A percentile compares a stretch with the other conserved stretches of the same genome.
phyloP scores from a whole-genome alignment of 1,140 invertebrate species.

The Limonius californicus region DNA sequence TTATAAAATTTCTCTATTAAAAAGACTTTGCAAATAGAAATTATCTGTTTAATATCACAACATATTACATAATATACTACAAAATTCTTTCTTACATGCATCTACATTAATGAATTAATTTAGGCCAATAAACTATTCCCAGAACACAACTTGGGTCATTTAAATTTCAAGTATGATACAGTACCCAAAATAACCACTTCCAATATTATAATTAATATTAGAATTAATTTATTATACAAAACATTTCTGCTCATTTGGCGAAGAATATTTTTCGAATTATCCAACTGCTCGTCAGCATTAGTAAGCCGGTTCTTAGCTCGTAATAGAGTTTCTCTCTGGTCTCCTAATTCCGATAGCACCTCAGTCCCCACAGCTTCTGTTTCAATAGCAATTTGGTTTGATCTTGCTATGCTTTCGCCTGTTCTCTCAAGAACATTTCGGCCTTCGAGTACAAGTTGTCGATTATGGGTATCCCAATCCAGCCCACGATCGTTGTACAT shows the following conservation, averaged over 20 bases:
- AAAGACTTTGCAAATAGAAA: no score
- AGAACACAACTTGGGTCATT: slow-evolving; percentile 21
- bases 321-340: slow-evolving; percentile 50
- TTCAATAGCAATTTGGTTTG: slow-evolving; percentile 70
- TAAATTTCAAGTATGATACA: slow-evolving; percentile 35
- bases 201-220: slow-evolving; percentile 50
- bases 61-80: no score
- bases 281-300: slow-evolving; percentile 49
- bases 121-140: no score
- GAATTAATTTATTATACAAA: slow-evolving; percentile 50
- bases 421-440: slow-evolving; percentile 59
- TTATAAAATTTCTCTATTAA: no score
- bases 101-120: no score
- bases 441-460: slow-evolving; percentile 55
- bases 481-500: not conserved
- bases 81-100: no score
- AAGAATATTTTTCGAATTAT: slow-evolving; percentile 45
- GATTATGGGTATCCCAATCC: slow-evolving; percentile 53
- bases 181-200: slow-evolving; percentile 43
- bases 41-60: no score
- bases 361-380: slow-evolving; percentile 75
- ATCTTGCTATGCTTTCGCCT: slow-evolving; percentile 62
- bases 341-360: slow-evolving; percentile 55
- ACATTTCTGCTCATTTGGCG: slow-evolving; percentile 48
- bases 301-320: slow-evolving; percentile 48